Base-by-base conservation (phyloP, 2,888 invertebrate species). In the Beris morrisii region DNA sequence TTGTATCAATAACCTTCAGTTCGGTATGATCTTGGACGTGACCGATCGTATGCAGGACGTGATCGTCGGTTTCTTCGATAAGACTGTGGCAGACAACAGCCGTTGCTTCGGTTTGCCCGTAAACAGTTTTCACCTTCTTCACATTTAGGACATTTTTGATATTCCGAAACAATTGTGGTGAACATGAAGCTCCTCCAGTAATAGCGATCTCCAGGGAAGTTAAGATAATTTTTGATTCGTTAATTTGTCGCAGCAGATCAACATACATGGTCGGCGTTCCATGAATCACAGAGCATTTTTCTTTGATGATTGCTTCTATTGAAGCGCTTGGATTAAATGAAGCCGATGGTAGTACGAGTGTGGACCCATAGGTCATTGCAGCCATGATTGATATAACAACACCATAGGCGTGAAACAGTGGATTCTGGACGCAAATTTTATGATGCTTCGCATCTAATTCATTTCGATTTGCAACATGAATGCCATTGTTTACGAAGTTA, bases 221-320 rank as follows among this genome's bases (percentile, higher is more conserved):
- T 31, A 86, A 79, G 0, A 3, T 1, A 83, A 79, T 13, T 82
- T 54, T 30, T 4, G 57, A 48, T 5, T 48, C 73, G 11, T 82
- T 77, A 7, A 82, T 70, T 67, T 81, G 77, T 38, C 79, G 78
- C 50, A 92, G 78, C 70, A 92, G 82, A 79, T 93, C 92, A 12
- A 91, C 86, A 78, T 90, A 90, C 93, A 93, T 93, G 3, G 94
- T 93, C 5, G 94, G 93, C 0, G 93, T 92, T 45, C 93, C 93
- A 75, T 88, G 88, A 32, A 89, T 76, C 1, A 87, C 78, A 0
- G 86, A 86, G 74, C 92, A 92, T 86, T 85, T 87, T 78, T 93
- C 90, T 28, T 84, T 78, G 30, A 84, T 79, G 5, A 92, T 84
- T 0, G 90, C 85, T 57, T 85, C 78, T 3, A 93, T 77, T 0